A percentile compares a stretch with the other conserved stretches of the same genome.
Conservation (phyloP, 2,888 invertebrate genomes). For the Allacma fusca region DNA sequence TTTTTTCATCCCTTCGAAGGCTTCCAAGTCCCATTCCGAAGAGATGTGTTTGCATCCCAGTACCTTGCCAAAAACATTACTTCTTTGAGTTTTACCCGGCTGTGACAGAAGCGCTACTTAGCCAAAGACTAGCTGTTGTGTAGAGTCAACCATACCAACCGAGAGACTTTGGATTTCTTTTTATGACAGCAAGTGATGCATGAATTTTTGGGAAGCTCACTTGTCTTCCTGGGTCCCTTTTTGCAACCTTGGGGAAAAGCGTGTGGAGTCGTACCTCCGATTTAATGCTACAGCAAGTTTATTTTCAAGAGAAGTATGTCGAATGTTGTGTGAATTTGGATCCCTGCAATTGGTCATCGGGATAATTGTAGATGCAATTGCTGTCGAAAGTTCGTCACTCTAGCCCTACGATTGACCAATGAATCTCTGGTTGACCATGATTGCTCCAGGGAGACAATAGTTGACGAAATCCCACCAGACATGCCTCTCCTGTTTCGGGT, state of each 20-base stretch:
- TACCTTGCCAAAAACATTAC: neutral
- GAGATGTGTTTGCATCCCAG: neutral
- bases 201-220: neutral
- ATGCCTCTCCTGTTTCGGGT: no score
- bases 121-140: neutral
- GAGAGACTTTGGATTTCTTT: slow-evolving; percentile 18
- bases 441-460: slow-evolving; percentile 13
- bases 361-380: neutral
- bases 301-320: no score
- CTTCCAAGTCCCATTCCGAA: slow-evolving; percentile 27
- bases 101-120: slow-evolving; percentile 14
- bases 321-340: neutral
- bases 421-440: neutral
- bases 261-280: neutral
- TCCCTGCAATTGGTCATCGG: slow-evolving; percentile 1
- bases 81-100: slow-evolving; percentile 12
- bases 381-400: neutral
- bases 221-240: neutral
- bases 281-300: neutral
- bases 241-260: neutral
- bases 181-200: neutral
- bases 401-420: neutral
- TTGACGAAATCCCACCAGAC: no score
- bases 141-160: neutral
- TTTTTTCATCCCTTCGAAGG: slow-evolving; percentile 4